Evolutionary conservation across 2,113 vertebrate species (phyloP).

Genomic region (Aleadryas rufinucha): DNA sequence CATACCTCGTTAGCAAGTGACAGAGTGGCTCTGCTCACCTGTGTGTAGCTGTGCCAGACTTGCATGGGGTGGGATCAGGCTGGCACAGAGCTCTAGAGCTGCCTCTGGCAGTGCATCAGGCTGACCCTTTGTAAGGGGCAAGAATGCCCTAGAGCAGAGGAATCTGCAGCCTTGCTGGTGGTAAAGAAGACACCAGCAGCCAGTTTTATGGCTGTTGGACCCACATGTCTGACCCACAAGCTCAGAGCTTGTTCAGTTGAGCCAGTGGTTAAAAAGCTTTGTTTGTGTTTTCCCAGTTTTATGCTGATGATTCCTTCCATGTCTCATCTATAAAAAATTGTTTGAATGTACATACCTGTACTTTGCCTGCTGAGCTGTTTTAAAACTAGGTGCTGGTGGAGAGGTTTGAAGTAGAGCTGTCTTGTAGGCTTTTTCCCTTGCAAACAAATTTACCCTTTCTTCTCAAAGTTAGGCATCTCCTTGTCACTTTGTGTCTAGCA

Average conservation of each 20-base stretch:
- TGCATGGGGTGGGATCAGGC: no score
- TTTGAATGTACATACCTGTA: neutral
- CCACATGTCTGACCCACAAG: rapidly evolving
- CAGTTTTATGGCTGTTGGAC: neutral
- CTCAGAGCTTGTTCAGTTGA: neutral
- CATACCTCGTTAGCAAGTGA: rapidly evolving
- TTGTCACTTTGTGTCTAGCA: neutral
- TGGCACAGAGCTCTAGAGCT: neutral
- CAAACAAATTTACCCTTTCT: neutral
- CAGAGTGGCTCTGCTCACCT: neutral
- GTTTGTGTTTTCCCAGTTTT: neutral
- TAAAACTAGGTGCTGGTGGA: neutral
- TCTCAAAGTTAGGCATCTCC: neutral
- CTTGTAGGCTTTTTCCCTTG: neutral
- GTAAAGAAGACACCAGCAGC: neutral
- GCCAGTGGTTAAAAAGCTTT: neutral
- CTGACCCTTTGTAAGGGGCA: neutral
- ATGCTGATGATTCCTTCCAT: neutral
- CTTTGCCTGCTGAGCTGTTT: neutral
- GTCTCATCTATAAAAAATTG: rapidly evolving
- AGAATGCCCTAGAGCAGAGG: neutral
- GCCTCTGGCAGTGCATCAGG: neutral
- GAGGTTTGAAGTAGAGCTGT: neutral
- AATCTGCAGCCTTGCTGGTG: neutral
- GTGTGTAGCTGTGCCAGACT: neutral